Evolutionary conservation across 2,797 vertebrate species (phyloP), one percentile per base, ranked within the genome.

Genomic region (Phoebastria nigripes): DNA sequence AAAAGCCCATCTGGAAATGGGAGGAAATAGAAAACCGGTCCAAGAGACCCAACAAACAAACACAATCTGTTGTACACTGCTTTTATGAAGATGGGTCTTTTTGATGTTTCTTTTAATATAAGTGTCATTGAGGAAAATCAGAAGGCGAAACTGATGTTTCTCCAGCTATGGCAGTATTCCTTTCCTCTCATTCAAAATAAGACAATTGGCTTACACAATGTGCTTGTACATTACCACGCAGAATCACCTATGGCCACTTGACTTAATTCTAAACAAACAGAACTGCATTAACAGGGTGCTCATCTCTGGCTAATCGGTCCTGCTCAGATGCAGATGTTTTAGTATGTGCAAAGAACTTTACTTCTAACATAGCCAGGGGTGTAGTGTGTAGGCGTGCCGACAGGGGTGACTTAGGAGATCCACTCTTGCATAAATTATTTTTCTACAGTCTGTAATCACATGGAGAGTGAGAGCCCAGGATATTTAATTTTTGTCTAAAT

Each of bases 11-110:
- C 52, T 93, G 46, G 56, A 85, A 80, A 85, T 78, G 29, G 44
- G 39, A 87, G 41, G 33, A 94, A 93, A 80, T 51, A 91, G 70
- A 86, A 94, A 63, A 82, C 16, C 1, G 1, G 52, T 80, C 18
- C 54, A 65, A 71, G 46, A 92, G n/a, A 69, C 41, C 31, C 81
- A 95, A 73, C 39, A 92, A 77, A 91, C 55, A 82, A 73, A 80
- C 46, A 71, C 66, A 66, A 4, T 87, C 65, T 82, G 51, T 67
- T 81, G n/a, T 35, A 35, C 12, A 2, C 42, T 66, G 29, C 42
- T 82, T 87, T 72, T 80, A 86, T 74, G n/a, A 84, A 82, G 77
- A 88, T 4, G 3, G 16, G 16, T 80, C 37, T 82, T 4, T 76
- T 72, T 72, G n/a, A 28, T 62, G 31, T 90, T 95, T 94, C 73